Evolutionary conservation across 2,888 invertebrate species (phyloP).

Genomic region (Epirrhoe alternata): DNA sequence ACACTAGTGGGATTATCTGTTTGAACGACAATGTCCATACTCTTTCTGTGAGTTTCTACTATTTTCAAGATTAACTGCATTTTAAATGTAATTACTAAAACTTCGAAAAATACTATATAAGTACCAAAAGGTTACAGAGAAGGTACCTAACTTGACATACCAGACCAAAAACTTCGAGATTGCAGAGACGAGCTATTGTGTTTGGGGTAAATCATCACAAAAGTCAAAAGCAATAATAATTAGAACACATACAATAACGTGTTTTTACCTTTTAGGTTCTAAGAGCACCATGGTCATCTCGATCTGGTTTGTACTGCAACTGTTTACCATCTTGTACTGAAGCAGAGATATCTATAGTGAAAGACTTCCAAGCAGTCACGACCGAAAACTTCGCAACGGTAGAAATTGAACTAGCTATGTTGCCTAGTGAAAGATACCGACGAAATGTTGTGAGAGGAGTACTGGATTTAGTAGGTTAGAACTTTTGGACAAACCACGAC

Average conservation of each 20-base stretch:
- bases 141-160: neutral
- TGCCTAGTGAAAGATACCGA: slow-evolving; percentile 89
- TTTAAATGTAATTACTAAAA: too few species aligned
- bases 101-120: too few species aligned
- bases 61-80: too few species aligned
- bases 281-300: slow-evolving; percentile 77
- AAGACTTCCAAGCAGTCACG: slow-evolving; percentile 76
- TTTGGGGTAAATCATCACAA: neutral
- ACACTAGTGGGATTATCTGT: slow-evolving; percentile 87
- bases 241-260: neutral
- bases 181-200: too few species aligned
- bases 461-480: slow-evolving; percentile 89
- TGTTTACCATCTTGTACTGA: slow-evolving; percentile 91
- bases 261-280: slow-evolving; percentile 59
- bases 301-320: slow-evolving; percentile 87
- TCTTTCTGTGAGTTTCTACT: slow-evolving; percentile 80
- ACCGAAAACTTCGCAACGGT: slow-evolving; percentile 73
- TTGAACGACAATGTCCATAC: slow-evolving; percentile 87
- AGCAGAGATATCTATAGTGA: slow-evolving; percentile 87
- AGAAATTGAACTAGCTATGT: slow-evolving; percentile 86
- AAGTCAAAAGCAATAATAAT: neutral
- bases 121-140: too few species aligned
- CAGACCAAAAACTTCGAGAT: too few species aligned
- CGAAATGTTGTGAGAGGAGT: slow-evolving; percentile 90
- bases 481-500: slow-evolving; percentile 4